Evolutionary conservation across 2,113 vertebrate species (phyloP).

Genomic region (Pachypanchax playfairii): DNA sequence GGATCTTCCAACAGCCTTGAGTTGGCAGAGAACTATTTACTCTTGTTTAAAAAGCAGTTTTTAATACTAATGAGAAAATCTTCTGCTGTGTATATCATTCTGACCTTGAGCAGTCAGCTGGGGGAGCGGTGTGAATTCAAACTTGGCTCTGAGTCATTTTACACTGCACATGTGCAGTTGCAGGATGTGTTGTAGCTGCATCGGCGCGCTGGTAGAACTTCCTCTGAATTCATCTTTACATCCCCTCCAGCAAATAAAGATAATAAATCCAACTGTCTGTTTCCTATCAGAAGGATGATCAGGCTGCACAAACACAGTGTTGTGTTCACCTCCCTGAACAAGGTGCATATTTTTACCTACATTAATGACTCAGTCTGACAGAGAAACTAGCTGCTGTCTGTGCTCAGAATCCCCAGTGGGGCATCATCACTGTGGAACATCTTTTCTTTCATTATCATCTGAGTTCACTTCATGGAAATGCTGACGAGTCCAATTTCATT

Average conservation of each 20-base stretch:
- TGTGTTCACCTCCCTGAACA: slow-evolving; percentile 28
- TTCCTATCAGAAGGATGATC: slow-evolving; percentile 25
- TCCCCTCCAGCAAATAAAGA: not conserved
- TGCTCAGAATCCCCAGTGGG: slow-evolving; percentile 22
- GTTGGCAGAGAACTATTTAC: slow-evolving; percentile 6
- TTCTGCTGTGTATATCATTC: slow-evolving; percentile 15
- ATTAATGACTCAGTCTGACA: slow-evolving; percentile 33
- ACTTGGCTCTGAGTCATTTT: slow-evolving; percentile 8
- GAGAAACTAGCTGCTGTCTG: slow-evolving; percentile 32
- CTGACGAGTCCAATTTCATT: slow-evolving; percentile 4
- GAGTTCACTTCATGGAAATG: slow-evolving; percentile 20
- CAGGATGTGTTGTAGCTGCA: not conserved
- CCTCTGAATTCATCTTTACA: not conserved
- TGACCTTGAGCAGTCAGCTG: slow-evolving; percentile 46
- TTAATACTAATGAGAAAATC: slow-evolving; percentile 26
- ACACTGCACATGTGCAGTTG: not conserved
- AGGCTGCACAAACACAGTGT: slow-evolving; percentile 30
- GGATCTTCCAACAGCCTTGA: not conserved
- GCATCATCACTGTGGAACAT: slow-evolving; percentile 10
- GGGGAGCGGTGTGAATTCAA: slow-evolving; percentile 23
- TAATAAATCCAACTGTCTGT: slow-evolving; percentile 7
- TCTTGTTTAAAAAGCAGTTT: slow-evolving; percentile 3
- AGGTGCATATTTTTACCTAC: slow-evolving; percentile 28
- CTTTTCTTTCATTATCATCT: slow-evolving; percentile 36
- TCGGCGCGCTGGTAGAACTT: not conserved